A percentile compares a stretch with the other conserved stretches of the same genome.
These are phyloP conservation scores for Colletes latitarsis DNA, from an alignment of 1,140 invertebrate genomes.

Conservation along the genomic window DNA sequence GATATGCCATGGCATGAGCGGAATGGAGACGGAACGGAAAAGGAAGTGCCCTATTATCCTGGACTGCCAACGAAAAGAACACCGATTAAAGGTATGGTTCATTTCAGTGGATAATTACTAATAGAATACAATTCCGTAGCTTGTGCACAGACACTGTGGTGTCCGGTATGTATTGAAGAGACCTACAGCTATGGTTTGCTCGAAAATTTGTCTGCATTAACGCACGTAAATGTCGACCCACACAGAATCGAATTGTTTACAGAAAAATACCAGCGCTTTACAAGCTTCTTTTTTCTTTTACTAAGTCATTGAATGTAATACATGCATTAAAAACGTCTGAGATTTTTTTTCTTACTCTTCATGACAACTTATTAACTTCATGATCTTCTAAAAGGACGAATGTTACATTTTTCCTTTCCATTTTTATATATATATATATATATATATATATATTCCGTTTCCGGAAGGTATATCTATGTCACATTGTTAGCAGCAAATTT, in stretches of 20 bases:
- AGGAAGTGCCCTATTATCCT: slow-evolving; percentile 85
- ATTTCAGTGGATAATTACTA: slow-evolving; percentile 76
- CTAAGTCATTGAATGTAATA: not conserved
- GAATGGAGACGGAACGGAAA: slow-evolving; percentile 81
- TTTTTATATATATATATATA: not conserved
- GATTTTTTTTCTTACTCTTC: not conserved
- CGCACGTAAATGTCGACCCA: not conserved
- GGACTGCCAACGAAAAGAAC: slow-evolving; percentile 88
- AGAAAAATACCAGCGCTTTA: not conserved
- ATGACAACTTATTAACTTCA: not conserved
- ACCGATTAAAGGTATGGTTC: slow-evolving; percentile 87
- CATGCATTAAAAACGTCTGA: not conserved
- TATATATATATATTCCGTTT: not conserved
- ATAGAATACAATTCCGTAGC: slow-evolving; percentile 81
- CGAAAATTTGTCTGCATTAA: slow-evolving; percentile 60
- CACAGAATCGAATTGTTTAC: not conserved
- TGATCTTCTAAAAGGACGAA: not conserved
- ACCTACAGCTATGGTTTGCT: slow-evolving; percentile 55
- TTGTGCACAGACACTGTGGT: slow-evolving; percentile 78
- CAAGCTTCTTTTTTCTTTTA: not conserved
- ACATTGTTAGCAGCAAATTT: slow-evolving; percentile 53
- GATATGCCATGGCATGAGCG: slow-evolving; percentile 90
- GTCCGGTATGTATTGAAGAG: slow-evolving; percentile 81
- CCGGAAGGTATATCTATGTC: not conserved
- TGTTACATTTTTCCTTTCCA: not conserved